These are phyloP conservation scores for Scomber japonicus DNA, from an alignment of 2,113 vertebrate genomes.

Conservation along the genomic window DNA sequence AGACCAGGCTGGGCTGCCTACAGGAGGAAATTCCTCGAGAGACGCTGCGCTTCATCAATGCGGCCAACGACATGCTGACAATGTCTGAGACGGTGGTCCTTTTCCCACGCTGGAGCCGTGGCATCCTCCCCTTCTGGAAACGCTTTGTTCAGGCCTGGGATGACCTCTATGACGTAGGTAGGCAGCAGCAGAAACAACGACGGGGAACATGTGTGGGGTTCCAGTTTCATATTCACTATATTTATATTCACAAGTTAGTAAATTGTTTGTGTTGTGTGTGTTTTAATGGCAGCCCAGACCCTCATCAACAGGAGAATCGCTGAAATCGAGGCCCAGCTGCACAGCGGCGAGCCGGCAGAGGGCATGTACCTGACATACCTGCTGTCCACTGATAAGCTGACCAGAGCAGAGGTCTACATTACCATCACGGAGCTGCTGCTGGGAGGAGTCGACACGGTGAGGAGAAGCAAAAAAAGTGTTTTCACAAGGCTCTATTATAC, in stretches of 20 bases:
- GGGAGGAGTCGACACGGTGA: conserved; percentile 86
- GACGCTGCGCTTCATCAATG: conserved; percentile 81
- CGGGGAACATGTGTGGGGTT: no score
- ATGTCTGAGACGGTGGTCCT: conserved; percentile 72
- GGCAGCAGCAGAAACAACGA: background rate
- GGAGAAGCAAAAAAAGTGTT: background rate
- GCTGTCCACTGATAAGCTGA: conserved; percentile 76
- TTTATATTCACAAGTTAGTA: background rate
- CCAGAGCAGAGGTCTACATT: conserved; percentile 76
- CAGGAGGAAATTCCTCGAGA: conserved; percentile 81
- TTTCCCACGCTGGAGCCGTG: conserved; percentile 81
- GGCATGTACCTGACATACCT: conserved; percentile 84
- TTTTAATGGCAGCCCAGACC: conserved; percentile 59
- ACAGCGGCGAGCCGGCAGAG: conserved; percentile 52
- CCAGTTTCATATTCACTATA: background rate
- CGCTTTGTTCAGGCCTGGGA: conserved; percentile 86
- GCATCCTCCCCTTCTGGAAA: conserved; percentile 81
- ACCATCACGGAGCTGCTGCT: conserved; percentile 84
- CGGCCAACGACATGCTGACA: conserved; percentile 75
- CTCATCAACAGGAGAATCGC: conserved; percentile 78
- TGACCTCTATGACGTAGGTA: conserved; percentile 82
- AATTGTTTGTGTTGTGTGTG: background rate
- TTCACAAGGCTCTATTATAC: background rate
- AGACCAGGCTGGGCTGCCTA: conserved; percentile 84
- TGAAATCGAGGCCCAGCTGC: conserved; percentile 65